Conservation (phyloP, 2,888 invertebrate species). For the Drosophila leonis region DNA sequence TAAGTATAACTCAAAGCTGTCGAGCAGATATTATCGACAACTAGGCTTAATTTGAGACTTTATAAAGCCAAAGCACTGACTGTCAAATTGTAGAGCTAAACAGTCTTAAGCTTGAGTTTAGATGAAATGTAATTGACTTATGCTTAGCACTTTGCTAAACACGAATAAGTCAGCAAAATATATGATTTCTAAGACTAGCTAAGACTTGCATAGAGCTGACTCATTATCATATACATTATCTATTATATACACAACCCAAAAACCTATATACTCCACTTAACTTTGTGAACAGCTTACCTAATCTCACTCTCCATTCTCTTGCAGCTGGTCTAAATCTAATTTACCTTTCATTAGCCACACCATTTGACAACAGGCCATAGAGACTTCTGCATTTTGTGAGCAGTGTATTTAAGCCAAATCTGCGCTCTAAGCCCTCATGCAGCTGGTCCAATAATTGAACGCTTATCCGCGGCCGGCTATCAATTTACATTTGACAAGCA, state of each 20-base stretch:
- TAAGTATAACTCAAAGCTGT: neutral
- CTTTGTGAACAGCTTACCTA: neutral
- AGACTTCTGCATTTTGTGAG: neutral
- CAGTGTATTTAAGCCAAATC: slow-evolving; percentile 6
- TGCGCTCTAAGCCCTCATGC: slow-evolving; percentile 40
- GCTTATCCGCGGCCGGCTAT: slow-evolving; percentile 56
- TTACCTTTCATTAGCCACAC: neutral
- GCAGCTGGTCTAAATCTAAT: neutral
- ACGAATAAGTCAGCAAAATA: too few species aligned
- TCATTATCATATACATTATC: too few species aligned
- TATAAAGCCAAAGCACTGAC: too few species aligned
- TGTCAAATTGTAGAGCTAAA: neutral
- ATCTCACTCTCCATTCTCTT: slow-evolving; percentile 6
- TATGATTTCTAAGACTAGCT: too few species aligned
- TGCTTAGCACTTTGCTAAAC: too few species aligned
- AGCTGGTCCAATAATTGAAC: slow-evolving; percentile 22
- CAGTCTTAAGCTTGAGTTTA: too few species aligned
- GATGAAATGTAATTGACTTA: too few species aligned
- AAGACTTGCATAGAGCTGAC: too few species aligned
- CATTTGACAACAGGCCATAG: neutral
- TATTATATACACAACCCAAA: neutral
- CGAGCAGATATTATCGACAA: too few species aligned
- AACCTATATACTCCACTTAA: neutral
- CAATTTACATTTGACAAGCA: slow-evolving; percentile 70
- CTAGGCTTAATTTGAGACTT: too few species aligned